Evolutionary conservation across 2,888 invertebrate species (phyloP).

Genomic region (Campaea margaritaria): DNA sequence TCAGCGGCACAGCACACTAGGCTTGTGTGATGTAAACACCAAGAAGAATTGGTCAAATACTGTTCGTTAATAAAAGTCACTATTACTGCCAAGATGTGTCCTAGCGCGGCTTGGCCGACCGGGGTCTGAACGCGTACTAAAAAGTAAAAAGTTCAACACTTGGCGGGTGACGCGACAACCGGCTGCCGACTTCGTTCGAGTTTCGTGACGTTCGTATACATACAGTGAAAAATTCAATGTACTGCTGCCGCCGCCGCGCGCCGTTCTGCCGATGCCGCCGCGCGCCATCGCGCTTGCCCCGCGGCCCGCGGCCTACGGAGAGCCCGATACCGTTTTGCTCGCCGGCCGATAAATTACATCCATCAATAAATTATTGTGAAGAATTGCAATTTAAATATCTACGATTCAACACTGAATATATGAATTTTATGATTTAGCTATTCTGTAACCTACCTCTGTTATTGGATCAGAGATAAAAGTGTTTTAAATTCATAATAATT

Average conservation of each 20-base stretch:
- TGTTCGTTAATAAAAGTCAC: background rate
- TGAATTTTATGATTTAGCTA: too few species aligned
- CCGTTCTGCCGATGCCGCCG: background rate
- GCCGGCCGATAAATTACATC: too few species aligned
- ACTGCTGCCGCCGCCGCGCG: slow-evolving; percentile 4
- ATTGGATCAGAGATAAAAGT: too few species aligned
- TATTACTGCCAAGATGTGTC: background rate
- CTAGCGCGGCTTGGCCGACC: slow-evolving; percentile 9
- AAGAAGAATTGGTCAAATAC: slow-evolving; percentile 8
- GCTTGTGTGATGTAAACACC: slow-evolving; percentile 14
- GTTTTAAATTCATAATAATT: too few species aligned
- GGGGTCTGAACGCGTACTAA: slow-evolving; percentile 26
- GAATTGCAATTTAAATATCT: too few species aligned
- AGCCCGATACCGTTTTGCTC: background rate
- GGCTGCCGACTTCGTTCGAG: slow-evolving; percentile 2
- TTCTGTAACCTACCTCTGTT: too few species aligned
- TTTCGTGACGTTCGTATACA: slow-evolving; percentile 3
- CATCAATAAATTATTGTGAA: too few species aligned
- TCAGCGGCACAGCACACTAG: background rate
- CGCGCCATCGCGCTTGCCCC: too few species aligned
- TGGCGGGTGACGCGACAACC: slow-evolving; percentile 17
- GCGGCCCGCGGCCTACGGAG: too few species aligned
- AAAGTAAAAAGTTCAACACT: slow-evolving; percentile 21
- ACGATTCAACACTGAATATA: too few species aligned
- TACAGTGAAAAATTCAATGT: background rate